Base-by-base conservation (phyloP, 2,113 vertebrate genomes). In the Upupa epops region DNA sequence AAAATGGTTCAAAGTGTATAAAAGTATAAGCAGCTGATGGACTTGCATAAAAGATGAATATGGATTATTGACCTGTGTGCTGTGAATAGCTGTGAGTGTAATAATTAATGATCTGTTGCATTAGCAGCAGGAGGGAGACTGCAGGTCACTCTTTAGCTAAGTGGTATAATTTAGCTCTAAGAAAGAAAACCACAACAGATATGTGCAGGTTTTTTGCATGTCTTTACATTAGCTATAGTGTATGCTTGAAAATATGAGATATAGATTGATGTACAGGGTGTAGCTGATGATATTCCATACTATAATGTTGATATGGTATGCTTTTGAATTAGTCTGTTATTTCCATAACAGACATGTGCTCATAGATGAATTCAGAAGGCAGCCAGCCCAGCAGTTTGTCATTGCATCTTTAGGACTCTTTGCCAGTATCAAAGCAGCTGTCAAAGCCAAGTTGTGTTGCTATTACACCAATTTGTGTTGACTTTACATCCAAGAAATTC, bases 61-160 rank as follows among this genome's bases (percentile, higher is more conserved):
- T 93, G 61, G 68, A 91, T 92, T 79, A 69, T 45, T 93, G 89
- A 84, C 90, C 83, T 76, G 69, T 87, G 2, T 90, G 37, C 79
- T 80, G 63, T 63, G 75, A 58, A 64, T 55, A 70, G 66, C 75
- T 75, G 56, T 69, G 66, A 71, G 89, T 79, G 55, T 61, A 74
- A 55, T 86, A 78, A 94, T 74, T 87, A 88, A 94, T 93, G 61
- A 86, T 84, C 72, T 91, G 59, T 46, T 87, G 82, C 82, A 49
- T 76, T 90, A 88, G 66, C 82, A 92, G 88, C 88, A 85, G 90
- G 46, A 89, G 72, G 92, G 37, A 65, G 46, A 46, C 56, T 76
- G 88, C 45, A 52, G 86, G 78, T 89, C 61, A 34, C 60, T 68
- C 63, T 76, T 92, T 21, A 85, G 60, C 86, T 87, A 92, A 94